Conservation (phyloP, 2,888 invertebrate species). For the Machimus atricapillus region DNA sequence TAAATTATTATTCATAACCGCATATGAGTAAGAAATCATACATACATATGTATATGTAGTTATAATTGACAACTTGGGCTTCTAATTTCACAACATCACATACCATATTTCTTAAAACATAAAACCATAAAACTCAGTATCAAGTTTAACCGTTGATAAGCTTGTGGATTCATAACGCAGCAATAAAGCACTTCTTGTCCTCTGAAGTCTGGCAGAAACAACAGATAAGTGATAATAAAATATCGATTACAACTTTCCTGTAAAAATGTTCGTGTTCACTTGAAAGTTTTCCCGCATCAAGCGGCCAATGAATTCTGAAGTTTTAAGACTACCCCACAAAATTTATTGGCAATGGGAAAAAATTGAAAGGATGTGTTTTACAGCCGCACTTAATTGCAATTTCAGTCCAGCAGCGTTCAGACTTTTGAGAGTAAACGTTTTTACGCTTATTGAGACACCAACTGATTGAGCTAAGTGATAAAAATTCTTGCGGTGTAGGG, state of each 20-base stretch:
- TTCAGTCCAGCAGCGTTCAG: neutral
- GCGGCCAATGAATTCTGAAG: neutral
- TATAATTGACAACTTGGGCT: neutral
- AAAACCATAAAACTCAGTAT: neutral
- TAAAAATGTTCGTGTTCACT: neutral
- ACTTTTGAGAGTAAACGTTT: neutral
- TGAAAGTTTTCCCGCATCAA: neutral
- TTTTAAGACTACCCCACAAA: neutral
- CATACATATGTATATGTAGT: too few species aligned
- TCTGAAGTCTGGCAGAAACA: neutral
- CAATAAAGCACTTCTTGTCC: neutral
- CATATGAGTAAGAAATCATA: neutral
- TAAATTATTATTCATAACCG: neutral
- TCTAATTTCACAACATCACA: too few species aligned
- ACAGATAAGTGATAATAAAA: neutral
- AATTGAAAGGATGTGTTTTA: conserved; percentile 23
- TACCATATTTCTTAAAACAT: neutral
- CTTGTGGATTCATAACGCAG: neutral
- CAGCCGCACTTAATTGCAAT: conserved; percentile 27
- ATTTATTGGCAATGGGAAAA: neutral
- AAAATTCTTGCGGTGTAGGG: neutral
- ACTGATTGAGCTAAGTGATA: neutral
- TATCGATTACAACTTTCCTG: conserved; percentile 3
- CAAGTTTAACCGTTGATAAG: neutral
- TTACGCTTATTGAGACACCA: neutral